These are phyloP conservation scores for Spilarctia lutea DNA, from an alignment of 2,888 invertebrate genomes.

Conservation along the genomic window DNA sequence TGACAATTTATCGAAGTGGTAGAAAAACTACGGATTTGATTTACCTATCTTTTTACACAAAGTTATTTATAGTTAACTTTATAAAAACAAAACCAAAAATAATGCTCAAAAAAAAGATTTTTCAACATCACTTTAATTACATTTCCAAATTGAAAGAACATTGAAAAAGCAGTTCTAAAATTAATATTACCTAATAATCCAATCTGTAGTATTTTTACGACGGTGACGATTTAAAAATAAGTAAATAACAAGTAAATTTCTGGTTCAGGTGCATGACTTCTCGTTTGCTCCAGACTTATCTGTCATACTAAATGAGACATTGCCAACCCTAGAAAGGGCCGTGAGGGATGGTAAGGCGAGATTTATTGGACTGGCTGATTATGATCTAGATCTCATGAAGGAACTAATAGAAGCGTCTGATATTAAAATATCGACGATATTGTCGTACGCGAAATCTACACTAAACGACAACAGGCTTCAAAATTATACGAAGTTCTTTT, in stretches of 20 bases:
- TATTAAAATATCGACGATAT: conserved; percentile 89
- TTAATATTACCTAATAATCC: no score
- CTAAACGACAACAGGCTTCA: conserved; percentile 92
- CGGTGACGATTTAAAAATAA: no score
- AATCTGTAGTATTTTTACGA: no score
- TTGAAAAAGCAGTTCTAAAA: no score
- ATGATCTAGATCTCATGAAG: conserved; percentile 92
- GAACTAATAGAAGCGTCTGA: conserved; percentile 89
- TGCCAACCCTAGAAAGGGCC: conserved; percentile 92
- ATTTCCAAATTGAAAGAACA: no score
- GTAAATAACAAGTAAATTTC: background rate
- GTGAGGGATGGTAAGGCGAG: conserved; percentile 91
- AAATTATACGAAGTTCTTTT: conserved; percentile 91
- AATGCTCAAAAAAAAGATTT: no score
- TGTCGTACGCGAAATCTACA: conserved; percentile 93
- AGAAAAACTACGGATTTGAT: no score
- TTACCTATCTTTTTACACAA: no score
- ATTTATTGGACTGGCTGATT: conserved; percentile 95
- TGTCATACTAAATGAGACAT: conserved; percentile 93
- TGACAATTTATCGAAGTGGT: no score
- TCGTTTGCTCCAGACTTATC: conserved; percentile 94
- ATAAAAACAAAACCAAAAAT: no score
- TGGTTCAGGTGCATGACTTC: conserved; percentile 94
- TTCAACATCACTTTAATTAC: no score
- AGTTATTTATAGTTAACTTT: no score